A percentile compares a stretch with the other conserved stretches of the same genome.
phyloP scores from a whole-genome alignment of 2,113 vertebrate species.

The Camelus dromedarius region DNA sequence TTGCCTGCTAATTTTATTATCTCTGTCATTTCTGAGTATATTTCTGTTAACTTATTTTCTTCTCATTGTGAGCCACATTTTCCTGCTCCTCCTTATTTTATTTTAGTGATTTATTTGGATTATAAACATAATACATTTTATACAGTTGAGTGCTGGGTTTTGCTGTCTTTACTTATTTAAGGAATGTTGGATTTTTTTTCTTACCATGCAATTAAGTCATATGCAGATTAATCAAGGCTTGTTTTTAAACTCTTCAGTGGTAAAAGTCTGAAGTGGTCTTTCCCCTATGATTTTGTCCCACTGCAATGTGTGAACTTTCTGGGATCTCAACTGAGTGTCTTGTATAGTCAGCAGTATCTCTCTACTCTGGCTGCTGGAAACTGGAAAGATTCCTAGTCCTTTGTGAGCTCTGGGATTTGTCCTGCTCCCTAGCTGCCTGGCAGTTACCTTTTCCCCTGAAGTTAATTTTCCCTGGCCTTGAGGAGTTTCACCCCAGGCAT shows the following conservation, averaged over 20 bases:
- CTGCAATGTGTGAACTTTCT: background rate
- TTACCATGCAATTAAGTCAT: background rate
- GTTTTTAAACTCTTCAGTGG: background rate
- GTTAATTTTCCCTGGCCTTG: background rate
- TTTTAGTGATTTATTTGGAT: background rate
- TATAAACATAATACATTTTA: background rate
- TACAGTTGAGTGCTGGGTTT: background rate
- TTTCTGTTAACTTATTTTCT: background rate
- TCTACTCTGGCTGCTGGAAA: background rate
- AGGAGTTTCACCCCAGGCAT: background rate
- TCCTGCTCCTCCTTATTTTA: background rate
- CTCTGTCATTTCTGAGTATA: background rate
- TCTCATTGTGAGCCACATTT: background rate
- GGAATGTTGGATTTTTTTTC: background rate
- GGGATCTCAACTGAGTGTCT: background rate
- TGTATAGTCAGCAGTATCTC: background rate
- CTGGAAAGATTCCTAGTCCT: background rate
- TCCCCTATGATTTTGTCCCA: background rate
- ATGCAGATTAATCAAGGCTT: background rate
- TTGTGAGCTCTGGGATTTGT: background rate
- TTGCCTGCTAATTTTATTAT: background rate
- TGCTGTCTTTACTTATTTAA: background rate
- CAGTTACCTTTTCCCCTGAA: background rate
- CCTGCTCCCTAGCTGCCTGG: background rate
- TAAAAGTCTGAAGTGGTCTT: background rate